Evolutionary conservation across 2,888 invertebrate species (phyloP), one percentile per base, ranked within the genome.

Genomic region (Altica lythri): DNA sequence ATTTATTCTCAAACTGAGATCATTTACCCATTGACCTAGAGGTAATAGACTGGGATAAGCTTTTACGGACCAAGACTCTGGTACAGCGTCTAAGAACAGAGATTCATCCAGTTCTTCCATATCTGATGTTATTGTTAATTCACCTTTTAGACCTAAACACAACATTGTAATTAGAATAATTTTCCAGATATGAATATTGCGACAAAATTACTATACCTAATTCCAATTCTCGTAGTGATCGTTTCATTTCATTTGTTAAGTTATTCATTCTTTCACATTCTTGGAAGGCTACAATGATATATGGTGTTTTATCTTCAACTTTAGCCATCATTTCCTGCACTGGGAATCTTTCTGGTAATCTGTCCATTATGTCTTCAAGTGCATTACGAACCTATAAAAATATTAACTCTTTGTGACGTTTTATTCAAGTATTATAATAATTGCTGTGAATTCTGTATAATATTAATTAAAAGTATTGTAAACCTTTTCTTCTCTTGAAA

Each of bases 201-300:
- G 34, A 12, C 9, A n/a, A 17, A 25, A 16, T 6, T 14, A 10
- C 12, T 12, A 32, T 53, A 61, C 96, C 96, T 9, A 95, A 81
- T 62, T 94, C 91, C 0, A 93, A 78, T 76, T 95, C 95, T 65
- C 83, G 85, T 4, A 96, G 79, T 0, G 95, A 92, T 19, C 91
- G 79, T 47, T 85, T 82, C 57, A 96, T 85, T 76, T 94, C 93
- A 1, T 82, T 79, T 71, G 91, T 92, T 4, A 97, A 82, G 27
- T 81, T 82, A 75, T 96, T 96, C 95, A 96, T 95, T 32, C 95
- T 82, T 75, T 96, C 95, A 74, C 94, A 94, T 76, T 97, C 96
- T 76, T 96, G 93, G 66, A 93, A 83, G 1, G 91, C 91, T 0
- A 96, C 96, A 45, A 95, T 92, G 1, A 91, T 89, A 72, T 86